Conservation (phyloP, 2,113 vertebrate species). For the Festucalex cinctus region DNA sequence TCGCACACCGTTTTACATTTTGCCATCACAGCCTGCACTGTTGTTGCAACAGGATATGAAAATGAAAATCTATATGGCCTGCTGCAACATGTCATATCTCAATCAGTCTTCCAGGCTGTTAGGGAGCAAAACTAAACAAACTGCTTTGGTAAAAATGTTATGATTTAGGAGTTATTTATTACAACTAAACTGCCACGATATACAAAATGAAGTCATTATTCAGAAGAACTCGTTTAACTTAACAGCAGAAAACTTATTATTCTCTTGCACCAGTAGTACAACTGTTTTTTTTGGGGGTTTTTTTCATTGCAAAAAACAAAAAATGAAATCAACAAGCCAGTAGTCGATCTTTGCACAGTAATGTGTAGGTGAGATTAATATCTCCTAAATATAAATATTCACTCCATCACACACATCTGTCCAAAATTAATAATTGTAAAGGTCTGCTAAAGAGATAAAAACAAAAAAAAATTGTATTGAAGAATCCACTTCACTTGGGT, state of each 20-base stretch:
- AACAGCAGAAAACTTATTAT: background rate
- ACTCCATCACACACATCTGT: too few species aligned
- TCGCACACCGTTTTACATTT: background rate
- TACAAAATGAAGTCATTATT: too few species aligned
- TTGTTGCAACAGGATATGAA: constrained; percentile 7
- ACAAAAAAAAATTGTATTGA: too few species aligned
- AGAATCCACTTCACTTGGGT: too few species aligned
- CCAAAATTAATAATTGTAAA: too few species aligned
- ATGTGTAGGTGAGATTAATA: background rate
- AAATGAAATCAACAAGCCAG: too few species aligned
- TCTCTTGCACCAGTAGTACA: background rate
- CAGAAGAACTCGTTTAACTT: background rate
- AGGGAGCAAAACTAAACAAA: background rate
- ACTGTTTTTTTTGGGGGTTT: too few species aligned
- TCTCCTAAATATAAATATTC: background rate
- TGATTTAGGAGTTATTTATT: background rate
- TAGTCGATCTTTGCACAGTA: background rate
- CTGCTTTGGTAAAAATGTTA: background rate
- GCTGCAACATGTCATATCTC: constrained; percentile 26
- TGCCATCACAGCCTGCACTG: background rate
- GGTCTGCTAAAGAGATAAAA: too few species aligned
- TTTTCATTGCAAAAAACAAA: background rate
- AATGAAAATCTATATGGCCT: background rate
- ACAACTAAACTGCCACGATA: background rate
- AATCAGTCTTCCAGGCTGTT: background rate